Base-by-base conservation (phyloP, 1,140 invertebrate genomes). In the Papilio machaon region DNA sequence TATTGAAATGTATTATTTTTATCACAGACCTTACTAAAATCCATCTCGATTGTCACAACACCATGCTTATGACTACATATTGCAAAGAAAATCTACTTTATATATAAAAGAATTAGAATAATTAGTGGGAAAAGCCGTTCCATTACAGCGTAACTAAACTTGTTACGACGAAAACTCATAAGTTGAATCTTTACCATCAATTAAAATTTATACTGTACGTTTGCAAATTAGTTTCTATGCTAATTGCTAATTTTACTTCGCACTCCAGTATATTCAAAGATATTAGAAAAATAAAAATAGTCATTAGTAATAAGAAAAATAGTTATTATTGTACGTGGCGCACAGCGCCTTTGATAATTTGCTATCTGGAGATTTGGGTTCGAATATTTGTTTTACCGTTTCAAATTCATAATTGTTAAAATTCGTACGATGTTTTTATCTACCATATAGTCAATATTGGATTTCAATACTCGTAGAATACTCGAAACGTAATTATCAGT, bases 191-290 rank as follows among this genome's bases (percentile, higher is more conserved):
- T 67, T 79, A 23, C 38, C 76, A 35, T 38, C 77, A 79, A 79
- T 79, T 79, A 79, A 79, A 64, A 67, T 67, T 64, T 60, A 19
- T 47, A 47, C 38, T 35, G 58, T 64, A 67, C 76, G 52, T 60
- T 54, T 43, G 76, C 35, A 78, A 77, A 77, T 78, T 58, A 64
- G 58, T 79, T 67, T 38, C 60, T 43, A 19, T 30, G 38, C 60
- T 79, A 79, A 79, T 79, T 79, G 43, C 58, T 79, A 79, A 79
- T 67, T 79, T 67, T 23, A 67, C n/a, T 79, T 79, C 77, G 38
- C 77, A 79, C 77, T 23, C 43, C 23, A 43, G 58, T 70, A 35
- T 8, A 19, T 64, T 13, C 3, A 23, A 19, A 9, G 8, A 60
- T 10, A 60, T 60, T 60, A n/a, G 19, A 60, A 10, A 0, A n/a